Conservation (phyloP, 2,797 vertebrate genomes). For the Rhynchonycteris naso region DNA sequence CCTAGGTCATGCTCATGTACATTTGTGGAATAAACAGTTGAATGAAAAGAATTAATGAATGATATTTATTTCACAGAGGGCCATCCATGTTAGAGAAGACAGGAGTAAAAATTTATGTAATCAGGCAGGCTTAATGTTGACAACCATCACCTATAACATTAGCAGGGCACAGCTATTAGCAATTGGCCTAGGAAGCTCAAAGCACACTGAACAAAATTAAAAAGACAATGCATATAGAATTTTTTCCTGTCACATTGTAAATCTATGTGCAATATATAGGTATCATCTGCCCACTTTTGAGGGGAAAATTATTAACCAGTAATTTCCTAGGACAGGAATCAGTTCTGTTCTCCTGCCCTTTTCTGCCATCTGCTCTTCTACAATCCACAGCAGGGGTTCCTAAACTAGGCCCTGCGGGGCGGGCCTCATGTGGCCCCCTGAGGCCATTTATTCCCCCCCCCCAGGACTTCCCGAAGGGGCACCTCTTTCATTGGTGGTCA, state of each 20-base stretch:
- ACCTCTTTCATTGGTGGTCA: too few relatives aligned
- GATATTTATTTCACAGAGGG: background rate
- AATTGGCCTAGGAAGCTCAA: background rate
- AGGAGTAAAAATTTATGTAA: background rate
- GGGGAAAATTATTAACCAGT: background rate
- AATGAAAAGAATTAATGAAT: background rate
- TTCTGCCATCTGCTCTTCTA: background rate
- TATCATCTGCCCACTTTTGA: slow-evolving; percentile 6
- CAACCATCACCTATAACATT: background rate
- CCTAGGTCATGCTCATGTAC: background rate
- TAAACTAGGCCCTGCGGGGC: too few relatives aligned
- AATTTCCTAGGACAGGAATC: background rate
- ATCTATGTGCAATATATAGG: background rate
- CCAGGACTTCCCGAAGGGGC: too few relatives aligned
- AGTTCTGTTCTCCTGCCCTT: background rate
- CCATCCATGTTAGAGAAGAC: background rate
- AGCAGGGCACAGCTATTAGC: background rate
- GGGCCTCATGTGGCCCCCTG: too few relatives aligned
- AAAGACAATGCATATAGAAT: background rate
- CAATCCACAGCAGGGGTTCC: slow-evolving; percentile 17
- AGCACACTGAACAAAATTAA: background rate
- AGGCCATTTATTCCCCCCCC: too few relatives aligned
- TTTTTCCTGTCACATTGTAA: slow-evolving; percentile 3
- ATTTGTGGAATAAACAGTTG: slow-evolving; percentile 23
- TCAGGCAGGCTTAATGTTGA: background rate